Evolutionary conservation across 2,113 vertebrate species (phyloP), one percentile per base, ranked within the genome.

Genomic region (Indri indri): DNA sequence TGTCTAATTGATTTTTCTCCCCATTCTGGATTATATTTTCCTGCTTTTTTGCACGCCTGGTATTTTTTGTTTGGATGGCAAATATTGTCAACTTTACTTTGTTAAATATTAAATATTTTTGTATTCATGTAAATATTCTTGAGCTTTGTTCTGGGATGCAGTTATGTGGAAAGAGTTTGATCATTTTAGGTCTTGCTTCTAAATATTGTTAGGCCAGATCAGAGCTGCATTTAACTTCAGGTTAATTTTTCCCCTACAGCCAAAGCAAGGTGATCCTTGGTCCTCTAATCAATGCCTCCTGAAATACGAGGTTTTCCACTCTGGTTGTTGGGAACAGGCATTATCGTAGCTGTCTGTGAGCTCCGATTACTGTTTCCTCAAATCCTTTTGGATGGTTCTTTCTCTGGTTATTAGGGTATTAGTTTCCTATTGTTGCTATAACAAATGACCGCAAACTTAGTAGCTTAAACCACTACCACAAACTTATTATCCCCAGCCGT

Each of bases 41-140:
- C 2, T 5, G 71, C 40, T 30, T 89, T 77, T 91, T 73, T 59
- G 45, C 32, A 30, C 45, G 37, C 8, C 37, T 86, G 14, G 59
- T 76, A 42, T 14, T 66, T 96, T 86, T 88, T 57, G 68, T 79
- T 92, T 71, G 54, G 20, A 73, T 90, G 45, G 40, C 47, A 95
- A 92, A 92, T n/a, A 59, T 18, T 50, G 34, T 66, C 30, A 68
- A 18, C 90, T 90, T 92, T 77, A 90, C 61, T 20, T 86, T 90
- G 45, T 32, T 90, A 30, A 68, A 76, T 80, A 13, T 52, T 40
- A 74, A 57, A 8, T 92, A n/a, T 74, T 85, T 70, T n/a, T 87
- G 65, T 91, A 91, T 47, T 93, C 54, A 40, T 82, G n/a, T 79
- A 83, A 90, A 83, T 82, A 71, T 82, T 65, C 52, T 84, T 76